A percentile compares a stretch with the other conserved stretches of the same genome.
Evolutionary conservation across 2,797 vertebrate genomes (phyloP).

Genomic region (Gastrophryne carolinensis): DNA sequence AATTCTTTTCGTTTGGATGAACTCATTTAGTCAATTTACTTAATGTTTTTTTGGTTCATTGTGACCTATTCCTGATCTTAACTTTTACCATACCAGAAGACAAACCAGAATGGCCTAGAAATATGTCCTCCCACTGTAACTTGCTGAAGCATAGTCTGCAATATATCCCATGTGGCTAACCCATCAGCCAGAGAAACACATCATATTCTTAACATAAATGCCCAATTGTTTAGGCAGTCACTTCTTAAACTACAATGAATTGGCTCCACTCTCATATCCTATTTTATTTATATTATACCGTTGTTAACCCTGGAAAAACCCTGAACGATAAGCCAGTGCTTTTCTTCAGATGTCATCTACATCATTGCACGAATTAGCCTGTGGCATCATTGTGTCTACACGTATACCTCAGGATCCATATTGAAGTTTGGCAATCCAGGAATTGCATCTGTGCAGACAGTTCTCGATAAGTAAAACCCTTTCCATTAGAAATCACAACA

Average conservation of each 20-base stretch:
- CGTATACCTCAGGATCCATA: not conserved
- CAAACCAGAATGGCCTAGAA: not conserved
- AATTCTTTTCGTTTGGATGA: not conserved
- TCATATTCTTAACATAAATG: not conserved
- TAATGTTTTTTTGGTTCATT: not conserved
- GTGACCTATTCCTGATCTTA: not conserved
- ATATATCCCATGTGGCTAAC: not conserved
- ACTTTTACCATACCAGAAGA: not conserved
- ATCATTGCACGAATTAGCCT: not conserved
- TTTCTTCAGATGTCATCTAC: not conserved
- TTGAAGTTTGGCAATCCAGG: not conserved
- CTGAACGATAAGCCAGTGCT: not conserved
- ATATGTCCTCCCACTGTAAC: not conserved
- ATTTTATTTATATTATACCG: not conserved
- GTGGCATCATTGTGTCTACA: not conserved
- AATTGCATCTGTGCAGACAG: not conserved
- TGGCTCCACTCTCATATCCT: not conserved
- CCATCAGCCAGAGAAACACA: not conserved
- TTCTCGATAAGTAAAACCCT: not conserved
- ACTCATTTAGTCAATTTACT: too few relatives aligned
- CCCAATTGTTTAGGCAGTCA: not conserved
- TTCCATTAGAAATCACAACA: not conserved
- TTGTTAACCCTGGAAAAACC: not conserved
- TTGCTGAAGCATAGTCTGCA: conserved; percentile 11
- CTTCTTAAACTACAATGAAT: not conserved